phyloP scores from a whole-genome alignment of 2,888 invertebrate genomes.

The Morpho deidamia region DNA sequence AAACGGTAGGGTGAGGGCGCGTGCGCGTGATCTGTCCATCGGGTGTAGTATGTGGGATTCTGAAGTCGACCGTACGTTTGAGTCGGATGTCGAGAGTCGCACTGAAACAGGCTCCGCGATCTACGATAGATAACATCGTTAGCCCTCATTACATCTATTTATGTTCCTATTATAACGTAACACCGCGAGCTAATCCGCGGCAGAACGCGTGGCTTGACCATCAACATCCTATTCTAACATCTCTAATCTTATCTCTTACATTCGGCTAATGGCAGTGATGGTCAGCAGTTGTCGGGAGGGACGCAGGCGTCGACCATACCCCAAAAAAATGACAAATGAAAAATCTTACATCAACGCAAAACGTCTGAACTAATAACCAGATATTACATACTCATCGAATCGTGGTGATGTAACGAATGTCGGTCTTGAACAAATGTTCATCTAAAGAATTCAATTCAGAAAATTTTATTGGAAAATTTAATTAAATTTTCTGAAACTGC shows the following conservation, averaged over 20 bases:
- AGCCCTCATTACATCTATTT: conserved; percentile 21
- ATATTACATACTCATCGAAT: conserved; percentile 8
- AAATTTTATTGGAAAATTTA: not conserved
- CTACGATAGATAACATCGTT: conserved; percentile 11
- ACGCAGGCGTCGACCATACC: conserved; percentile 46
- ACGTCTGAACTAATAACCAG: conserved; percentile 38
- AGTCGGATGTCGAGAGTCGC: conserved; percentile 30
- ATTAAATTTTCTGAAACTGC: not conserved
- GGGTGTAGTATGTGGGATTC: not conserved
- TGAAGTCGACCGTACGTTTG: conserved; percentile 4
- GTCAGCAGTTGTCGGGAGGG: conserved; percentile 66
- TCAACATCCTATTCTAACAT: conserved; percentile 30
- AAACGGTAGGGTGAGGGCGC: not conserved
- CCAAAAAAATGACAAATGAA: conserved; percentile 42
- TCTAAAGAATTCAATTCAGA: no score
- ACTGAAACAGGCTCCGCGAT: conserved; percentile 62
- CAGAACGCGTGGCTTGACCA: conserved; percentile 28
- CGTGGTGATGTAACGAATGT: not conserved
- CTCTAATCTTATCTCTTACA: conserved; percentile 44
- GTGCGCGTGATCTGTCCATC: conserved; percentile 1
- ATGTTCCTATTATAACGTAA: conserved; percentile 12
- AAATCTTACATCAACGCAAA: conserved; percentile 41
- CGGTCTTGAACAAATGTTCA: not conserved
- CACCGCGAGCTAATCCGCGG: conserved; percentile 2
- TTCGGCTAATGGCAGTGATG: conserved; percentile 68